phyloP scores from a whole-genome alignment of 2,113 vertebrate species.

The Jacana jacana region DNA sequence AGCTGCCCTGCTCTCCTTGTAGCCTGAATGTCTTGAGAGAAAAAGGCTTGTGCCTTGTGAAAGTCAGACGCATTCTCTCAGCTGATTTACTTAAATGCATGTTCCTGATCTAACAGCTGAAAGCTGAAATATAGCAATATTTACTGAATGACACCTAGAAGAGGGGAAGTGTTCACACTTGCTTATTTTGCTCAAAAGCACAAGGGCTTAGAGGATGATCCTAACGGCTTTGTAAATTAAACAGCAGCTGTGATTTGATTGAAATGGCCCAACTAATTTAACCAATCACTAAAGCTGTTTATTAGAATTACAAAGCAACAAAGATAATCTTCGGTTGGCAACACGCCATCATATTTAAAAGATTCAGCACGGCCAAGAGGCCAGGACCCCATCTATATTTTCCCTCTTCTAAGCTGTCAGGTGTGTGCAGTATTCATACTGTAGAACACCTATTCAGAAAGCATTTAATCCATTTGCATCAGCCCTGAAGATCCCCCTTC shows the following conservation, averaged over 20 bases:
- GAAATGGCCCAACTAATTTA: slow-evolving; percentile 8
- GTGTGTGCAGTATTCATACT: background rate
- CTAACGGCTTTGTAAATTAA: slow-evolving; percentile 2
- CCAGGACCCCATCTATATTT: background rate
- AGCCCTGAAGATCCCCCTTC: background rate
- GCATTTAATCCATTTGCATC: background rate
- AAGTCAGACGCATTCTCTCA: background rate
- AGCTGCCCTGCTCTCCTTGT: background rate
- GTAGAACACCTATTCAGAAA: background rate
- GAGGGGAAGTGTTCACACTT: background rate
- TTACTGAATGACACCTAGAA: background rate
- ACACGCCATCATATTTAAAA: background rate
- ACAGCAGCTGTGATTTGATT: slow-evolving; percentile 3
- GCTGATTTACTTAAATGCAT: background rate
- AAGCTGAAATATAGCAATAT: background rate
- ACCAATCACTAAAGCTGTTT: background rate
- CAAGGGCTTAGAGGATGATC: background rate
- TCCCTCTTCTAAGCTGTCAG: background rate
- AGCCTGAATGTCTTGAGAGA: background rate
- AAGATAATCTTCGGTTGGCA: background rate
- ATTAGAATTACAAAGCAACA: slow-evolving; percentile 3
- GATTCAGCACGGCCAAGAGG: background rate
- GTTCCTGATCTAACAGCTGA: background rate
- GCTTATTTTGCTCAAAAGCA: background rate
- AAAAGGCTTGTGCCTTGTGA: background rate